A percentile compares a stretch with the other conserved stretches of the same genome.
These are phyloP conservation scores for Opisthograptis luteolata DNA, from an alignment of 2,888 invertebrate species.

Conservation along the genomic window DNA sequence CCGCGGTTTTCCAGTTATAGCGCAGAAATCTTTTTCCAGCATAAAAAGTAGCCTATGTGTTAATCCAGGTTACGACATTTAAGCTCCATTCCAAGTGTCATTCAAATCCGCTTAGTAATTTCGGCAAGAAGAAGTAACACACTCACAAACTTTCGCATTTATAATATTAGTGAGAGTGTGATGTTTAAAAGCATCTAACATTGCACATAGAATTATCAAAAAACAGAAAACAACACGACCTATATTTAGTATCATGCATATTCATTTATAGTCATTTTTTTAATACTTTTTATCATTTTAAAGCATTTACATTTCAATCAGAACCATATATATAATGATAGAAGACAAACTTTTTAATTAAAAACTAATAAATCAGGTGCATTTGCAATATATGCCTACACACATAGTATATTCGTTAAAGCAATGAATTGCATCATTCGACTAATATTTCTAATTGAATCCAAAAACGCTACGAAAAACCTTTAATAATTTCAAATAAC, in stretches of 20 bases:
- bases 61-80: no score
- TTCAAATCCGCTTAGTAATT: no score
- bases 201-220: slow-evolving; percentile 7
- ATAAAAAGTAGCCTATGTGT: no score
- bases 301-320: slow-evolving; percentile 11
- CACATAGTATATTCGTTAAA: neutral
- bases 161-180: neutral
- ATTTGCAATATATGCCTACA: slow-evolving; percentile 1
- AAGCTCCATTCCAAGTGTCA: no score
- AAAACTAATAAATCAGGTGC: slow-evolving; percentile 23
- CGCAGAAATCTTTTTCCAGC: no score
- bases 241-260: slow-evolving; percentile 20
- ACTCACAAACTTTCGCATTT: no score
- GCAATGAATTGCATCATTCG: slow-evolving; percentile 3
- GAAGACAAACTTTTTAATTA: slow-evolving; percentile 5
- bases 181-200: slow-evolving; percentile 15
- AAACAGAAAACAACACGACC: slow-evolving; percentile 8
- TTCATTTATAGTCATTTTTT: slow-evolving; percentile 23
- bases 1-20: no score
- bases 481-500: neutral
- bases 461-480: neutral
- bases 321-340: slow-evolving; percentile 8
- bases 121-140: no score
- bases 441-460: slow-evolving; percentile 2
- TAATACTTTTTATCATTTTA: slow-evolving; percentile 19